phyloP scores from a whole-genome alignment of 1,140 invertebrate species.

The Heliconius congener region DNA sequence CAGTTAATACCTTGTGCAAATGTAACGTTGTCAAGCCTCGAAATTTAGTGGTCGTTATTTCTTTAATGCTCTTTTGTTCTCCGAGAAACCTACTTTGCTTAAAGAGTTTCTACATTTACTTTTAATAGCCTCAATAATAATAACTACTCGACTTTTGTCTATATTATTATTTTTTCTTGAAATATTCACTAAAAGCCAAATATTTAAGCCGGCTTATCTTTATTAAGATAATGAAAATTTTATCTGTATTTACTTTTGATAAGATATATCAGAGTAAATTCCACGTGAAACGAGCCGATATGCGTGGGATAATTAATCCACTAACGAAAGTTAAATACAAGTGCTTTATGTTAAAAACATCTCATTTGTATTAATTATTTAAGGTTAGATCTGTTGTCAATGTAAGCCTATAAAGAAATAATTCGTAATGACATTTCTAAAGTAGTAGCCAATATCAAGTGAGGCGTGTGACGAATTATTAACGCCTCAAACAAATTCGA shows the following conservation, averaged over 20 bases:
- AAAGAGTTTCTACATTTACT: conserved; percentile 1
- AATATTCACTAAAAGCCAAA: not conserved
- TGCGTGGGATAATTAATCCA: not conserved
- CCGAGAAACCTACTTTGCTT: not conserved
- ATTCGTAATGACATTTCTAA: conserved; percentile 16
- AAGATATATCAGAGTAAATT: not conserved
- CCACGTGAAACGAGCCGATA: not conserved
- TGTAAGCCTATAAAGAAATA: conserved; percentile 25
- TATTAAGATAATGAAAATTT: not conserved
- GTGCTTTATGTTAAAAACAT: not conserved
- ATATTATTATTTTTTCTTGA: not conserved
- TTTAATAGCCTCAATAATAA: conserved; percentile 8
- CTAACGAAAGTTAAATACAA: not conserved
- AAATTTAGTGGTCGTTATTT: conserved; percentile 15
- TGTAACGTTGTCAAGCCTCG: not conserved
- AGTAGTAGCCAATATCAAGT: conserved; percentile 37
- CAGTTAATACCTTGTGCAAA: conserved; percentile 21
- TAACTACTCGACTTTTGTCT: not conserved
- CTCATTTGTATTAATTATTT: not conserved
- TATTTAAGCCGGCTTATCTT: not conserved
- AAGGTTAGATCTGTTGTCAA: not conserved
- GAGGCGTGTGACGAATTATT: conserved; percentile 64
- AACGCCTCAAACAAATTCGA: conserved; percentile 66
- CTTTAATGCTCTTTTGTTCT: conserved; percentile 20
- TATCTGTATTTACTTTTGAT: not conserved